A percentile compares a stretch with the other conserved stretches of the same genome.
Conservation (phyloP, 2,113 vertebrate genomes). For the Sardina pilchardus region DNA sequence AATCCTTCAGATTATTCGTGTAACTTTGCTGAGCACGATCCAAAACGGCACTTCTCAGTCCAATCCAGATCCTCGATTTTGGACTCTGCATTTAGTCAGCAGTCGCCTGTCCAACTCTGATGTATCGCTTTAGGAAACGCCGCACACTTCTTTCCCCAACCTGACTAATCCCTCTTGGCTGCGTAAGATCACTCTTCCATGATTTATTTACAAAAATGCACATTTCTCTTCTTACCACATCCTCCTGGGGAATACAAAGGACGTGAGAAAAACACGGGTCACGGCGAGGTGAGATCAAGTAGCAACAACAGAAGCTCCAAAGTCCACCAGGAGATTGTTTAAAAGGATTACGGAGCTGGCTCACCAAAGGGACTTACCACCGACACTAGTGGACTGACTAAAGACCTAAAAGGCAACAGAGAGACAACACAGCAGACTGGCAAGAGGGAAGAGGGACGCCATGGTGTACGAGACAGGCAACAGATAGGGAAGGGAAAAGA, state of each 20-base stretch:
- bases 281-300: background rate
- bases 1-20: background rate
- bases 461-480: background rate
- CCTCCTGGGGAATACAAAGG: background rate
- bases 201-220: background rate
- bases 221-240: background rate
- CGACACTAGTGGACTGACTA: background rate
- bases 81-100: background rate
- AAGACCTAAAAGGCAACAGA: background rate
- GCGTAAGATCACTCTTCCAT: background rate
- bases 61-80: background rate
- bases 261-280: background rate
- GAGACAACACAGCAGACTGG: background rate
- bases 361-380: background rate
- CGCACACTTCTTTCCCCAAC: background rate
- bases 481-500: background rate
- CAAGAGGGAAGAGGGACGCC: no score
- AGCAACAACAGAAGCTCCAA: no score
- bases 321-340: background rate
- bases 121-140: background rate
- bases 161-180: background rate
- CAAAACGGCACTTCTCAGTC: background rate
- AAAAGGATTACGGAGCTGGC: background rate
- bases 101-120: background rate
- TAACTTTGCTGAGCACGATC: background rate